phyloP scores from a whole-genome alignment of 2,888 invertebrate genomes.

The Chalcosyrphus nemorum region DNA sequence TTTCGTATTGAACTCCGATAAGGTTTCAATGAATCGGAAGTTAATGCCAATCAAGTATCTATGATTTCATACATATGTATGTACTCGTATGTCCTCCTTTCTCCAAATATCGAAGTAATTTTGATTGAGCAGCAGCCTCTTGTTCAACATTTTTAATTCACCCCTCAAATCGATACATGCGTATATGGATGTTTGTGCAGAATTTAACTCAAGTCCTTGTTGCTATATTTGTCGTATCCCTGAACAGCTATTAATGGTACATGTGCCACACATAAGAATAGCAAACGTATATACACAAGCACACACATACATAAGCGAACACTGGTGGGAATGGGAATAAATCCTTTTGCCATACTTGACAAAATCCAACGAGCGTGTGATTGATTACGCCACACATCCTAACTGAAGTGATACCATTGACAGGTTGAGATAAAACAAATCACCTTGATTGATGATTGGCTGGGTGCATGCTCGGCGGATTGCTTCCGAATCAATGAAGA shows the following conservation, averaged over 20 bases:
- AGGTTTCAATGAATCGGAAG: slow-evolving; percentile 22
- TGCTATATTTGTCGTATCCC: slow-evolving; percentile 18
- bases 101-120: slow-evolving; percentile 5
- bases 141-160: slow-evolving; percentile 19
- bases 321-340: slow-evolving; percentile 52
- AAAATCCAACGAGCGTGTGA: slow-evolving; percentile 71
- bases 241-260: slow-evolving; percentile 28
- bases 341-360: slow-evolving; percentile 74
- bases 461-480: slow-evolving; percentile 45
- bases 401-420: slow-evolving; percentile 60
- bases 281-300: neutral
- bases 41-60: slow-evolving; percentile 30
- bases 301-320: slow-evolving; percentile 54
- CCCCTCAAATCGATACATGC: slow-evolving; percentile 28
- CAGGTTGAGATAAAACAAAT: slow-evolving; percentile 78
- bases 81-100: too few relatives aligned
- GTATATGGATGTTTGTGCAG: neutral
- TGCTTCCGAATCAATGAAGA: slow-evolving; percentile 67
- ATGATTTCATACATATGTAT: neutral
- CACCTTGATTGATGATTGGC: slow-evolving; percentile 81
- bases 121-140: slow-evolving; percentile 12
- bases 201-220: slow-evolving; percentile 4
- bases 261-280: slow-evolving; percentile 23
- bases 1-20: slow-evolving; percentile 11
- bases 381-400: slow-evolving; percentile 69